phyloP scores from a whole-genome alignment of 2,113 vertebrate genomes.

The Poicephalus meyeri region DNA sequence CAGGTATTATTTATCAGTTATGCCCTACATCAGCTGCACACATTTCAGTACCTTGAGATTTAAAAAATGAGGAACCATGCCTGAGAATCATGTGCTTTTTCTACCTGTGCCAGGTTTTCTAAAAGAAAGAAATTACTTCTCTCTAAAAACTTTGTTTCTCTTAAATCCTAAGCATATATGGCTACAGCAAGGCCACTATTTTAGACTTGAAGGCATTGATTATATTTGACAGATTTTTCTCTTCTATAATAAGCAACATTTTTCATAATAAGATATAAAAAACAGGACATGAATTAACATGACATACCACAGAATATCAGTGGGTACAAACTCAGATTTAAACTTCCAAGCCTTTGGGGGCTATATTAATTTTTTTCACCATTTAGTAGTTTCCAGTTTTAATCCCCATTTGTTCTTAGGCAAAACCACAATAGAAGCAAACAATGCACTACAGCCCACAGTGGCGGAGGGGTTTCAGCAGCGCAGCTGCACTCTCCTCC shows the following conservation, averaged over 20 bases:
- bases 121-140: background rate
- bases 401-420: background rate
- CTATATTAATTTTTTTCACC: constrained; percentile 45
- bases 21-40: background rate
- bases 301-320: background rate
- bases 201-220: background rate
- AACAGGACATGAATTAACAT: constrained; percentile 8
- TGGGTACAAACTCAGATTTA: background rate
- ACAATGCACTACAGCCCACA: background rate
- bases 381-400: constrained; percentile 59
- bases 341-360: background rate
- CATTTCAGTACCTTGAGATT: background rate
- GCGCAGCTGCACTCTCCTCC: background rate
- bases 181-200: background rate
- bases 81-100: background rate
- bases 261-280: constrained; percentile 36
- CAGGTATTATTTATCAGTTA: background rate
- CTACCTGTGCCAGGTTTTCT: background rate
- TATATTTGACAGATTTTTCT: background rate
- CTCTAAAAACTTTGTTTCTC: background rate
- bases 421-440: constrained; percentile 8
- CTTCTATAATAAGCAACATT: constrained; percentile 24
- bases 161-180: background rate
- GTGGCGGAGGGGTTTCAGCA: background rate
- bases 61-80: background rate